Percentiles rank a stretch among this genome's conserved stretches.
Evolutionary conservation across 2,797 vertebrate species (phyloP).

Genomic region (Poeciliopsis gracilis): DNA sequence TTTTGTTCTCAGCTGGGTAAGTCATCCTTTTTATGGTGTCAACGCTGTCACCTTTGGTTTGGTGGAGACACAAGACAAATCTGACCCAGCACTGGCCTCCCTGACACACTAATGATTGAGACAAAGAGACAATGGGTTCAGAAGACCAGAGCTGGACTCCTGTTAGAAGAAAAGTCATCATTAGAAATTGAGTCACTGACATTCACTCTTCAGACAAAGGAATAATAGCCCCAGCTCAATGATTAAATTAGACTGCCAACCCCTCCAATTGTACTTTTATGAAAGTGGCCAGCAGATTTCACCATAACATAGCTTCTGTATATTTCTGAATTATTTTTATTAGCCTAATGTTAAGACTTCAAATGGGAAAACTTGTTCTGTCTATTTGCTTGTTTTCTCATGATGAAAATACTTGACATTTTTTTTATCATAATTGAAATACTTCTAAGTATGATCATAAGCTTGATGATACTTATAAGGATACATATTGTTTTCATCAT

Average conservation of each 20-base stretch:
- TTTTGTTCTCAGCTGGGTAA: slow-evolving; percentile 53
- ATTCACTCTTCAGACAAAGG: slow-evolving; percentile 18
- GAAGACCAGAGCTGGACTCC: slow-evolving; percentile 29
- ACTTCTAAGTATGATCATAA: no score
- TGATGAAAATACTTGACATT: no score
- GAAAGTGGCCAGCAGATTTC: slow-evolving; percentile 36
- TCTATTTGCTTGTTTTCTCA: neutral
- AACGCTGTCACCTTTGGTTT: slow-evolving; percentile 73
- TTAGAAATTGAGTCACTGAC: slow-evolving; percentile 41
- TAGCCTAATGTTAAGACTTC: slow-evolving; percentile 48
- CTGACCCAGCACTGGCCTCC: slow-evolving; percentile 50
- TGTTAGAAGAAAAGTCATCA: slow-evolving; percentile 33
- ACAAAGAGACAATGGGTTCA: slow-evolving; percentile 54
- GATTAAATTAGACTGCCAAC: slow-evolving; percentile 11
- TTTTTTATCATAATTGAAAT: no score
- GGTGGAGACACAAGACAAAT: slow-evolving; percentile 44
- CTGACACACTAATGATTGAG: slow-evolving; percentile 52
- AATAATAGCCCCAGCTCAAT: slow-evolving; percentile 23
- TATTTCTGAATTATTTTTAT: slow-evolving; percentile 43
- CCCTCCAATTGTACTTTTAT: slow-evolving; percentile 2
- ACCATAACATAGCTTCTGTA: slow-evolving; percentile 38
- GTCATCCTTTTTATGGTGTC: slow-evolving; percentile 56
- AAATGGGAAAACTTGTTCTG: neutral
- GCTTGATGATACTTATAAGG: no score
- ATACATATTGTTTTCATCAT: no score